A percentile compares a stretch with the other conserved stretches of the same genome.
Conservation (phyloP, 2,797 vertebrate species). For the Takifugu rubripes region DNA sequence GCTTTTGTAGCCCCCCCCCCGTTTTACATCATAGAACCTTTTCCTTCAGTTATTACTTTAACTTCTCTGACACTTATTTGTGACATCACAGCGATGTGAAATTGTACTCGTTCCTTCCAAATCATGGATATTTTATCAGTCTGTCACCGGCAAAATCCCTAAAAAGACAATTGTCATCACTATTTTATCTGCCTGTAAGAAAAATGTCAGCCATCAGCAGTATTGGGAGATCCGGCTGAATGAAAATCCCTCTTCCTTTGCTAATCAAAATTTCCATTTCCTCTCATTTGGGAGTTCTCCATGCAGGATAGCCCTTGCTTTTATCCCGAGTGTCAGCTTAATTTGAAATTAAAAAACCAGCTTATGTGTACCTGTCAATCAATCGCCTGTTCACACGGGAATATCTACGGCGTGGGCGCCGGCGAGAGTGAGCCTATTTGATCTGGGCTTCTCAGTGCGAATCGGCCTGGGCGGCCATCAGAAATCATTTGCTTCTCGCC, state of each 20-base stretch:
- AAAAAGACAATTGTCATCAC: slow-evolving; percentile 78
- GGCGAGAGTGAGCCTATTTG: slow-evolving; percentile 81
- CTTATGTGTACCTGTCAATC: slow-evolving; percentile 85
- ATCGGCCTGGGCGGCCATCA: slow-evolving; percentile 75
- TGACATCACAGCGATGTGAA: slow-evolving; percentile 27
- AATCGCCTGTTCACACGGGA: slow-evolving; percentile 66
- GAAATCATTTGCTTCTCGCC: slow-evolving; percentile 76
- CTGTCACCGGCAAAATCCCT: slow-evolving; percentile 59
- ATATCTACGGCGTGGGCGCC: slow-evolving; percentile 50
- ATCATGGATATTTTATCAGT: slow-evolving; percentile 51
- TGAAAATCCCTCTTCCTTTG: slow-evolving; percentile 68
- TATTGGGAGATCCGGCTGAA: slow-evolving; percentile 66
- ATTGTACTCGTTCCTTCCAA: slow-evolving; percentile 26
- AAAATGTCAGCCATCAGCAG: slow-evolving; percentile 73
- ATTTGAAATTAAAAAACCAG: slow-evolving; percentile 83
- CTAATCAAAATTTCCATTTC: slow-evolving; percentile 75
- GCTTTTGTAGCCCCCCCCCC: too few relatives aligned
- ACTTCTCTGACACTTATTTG: slow-evolving; percentile 11
- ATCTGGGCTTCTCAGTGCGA: slow-evolving; percentile 77
- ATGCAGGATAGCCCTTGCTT: slow-evolving; percentile 74
- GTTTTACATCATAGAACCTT: not conserved
- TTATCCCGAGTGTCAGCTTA: slow-evolving; percentile 87
- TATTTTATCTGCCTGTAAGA: slow-evolving; percentile 74
- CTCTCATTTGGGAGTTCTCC: slow-evolving; percentile 67
- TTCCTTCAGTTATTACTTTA: not conserved